Base-by-base conservation (phyloP, 2,888 invertebrate genomes). In the Trachelus troglodyta region DNA sequence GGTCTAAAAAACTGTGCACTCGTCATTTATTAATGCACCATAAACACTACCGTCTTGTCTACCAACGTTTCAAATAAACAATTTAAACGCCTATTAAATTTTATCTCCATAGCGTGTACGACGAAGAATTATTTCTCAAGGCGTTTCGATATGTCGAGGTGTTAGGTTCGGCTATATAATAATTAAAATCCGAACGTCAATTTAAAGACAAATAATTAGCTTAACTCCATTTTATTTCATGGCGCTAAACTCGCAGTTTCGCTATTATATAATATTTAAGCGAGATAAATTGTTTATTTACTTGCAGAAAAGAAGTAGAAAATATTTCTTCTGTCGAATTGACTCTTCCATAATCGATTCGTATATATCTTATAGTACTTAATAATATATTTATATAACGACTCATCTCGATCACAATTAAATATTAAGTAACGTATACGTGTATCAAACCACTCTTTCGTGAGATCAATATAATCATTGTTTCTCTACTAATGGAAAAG, bases 231-330 rank as follows among this genome's bases (percentile, higher is more conserved):
- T 56, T 56, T 23, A 56, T 56, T 56, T 56, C 56, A 23, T 56
- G 56, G 23, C 56, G 56, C 56, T 56, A 56, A 56, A 23, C 56
- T 56, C 56, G 56, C 56, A 56, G 6, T 56, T 56, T 56, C 79
- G 81, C 78, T 79, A 80, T 82, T 82, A 82, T 81, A 81, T 82
- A 81, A 82, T 81, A 80, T 80, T 83, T 79, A 80, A 80, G 83
- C 80, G 76, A 71, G 68, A 77, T 79, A 23, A 23, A 56, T 56
- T 23, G 23, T 56, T 56, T 56, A 56, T 56, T 56, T 56, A 56
- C 56, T 23, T 56, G 6, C 56, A 56, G 56, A 56, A 23, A 56
- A 9, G 1, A 56, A 9, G 23, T 56, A 23, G 56, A 56, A 76
- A 69, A 34, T 30, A 74, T 76, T 78, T 69, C 31, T 74, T 75